A percentile compares a stretch with the other conserved stretches of the same genome.
These are phyloP conservation scores for Ophiodon elongatus DNA, from an alignment of 2,113 vertebrate genomes.

Conservation along the genomic window DNA sequence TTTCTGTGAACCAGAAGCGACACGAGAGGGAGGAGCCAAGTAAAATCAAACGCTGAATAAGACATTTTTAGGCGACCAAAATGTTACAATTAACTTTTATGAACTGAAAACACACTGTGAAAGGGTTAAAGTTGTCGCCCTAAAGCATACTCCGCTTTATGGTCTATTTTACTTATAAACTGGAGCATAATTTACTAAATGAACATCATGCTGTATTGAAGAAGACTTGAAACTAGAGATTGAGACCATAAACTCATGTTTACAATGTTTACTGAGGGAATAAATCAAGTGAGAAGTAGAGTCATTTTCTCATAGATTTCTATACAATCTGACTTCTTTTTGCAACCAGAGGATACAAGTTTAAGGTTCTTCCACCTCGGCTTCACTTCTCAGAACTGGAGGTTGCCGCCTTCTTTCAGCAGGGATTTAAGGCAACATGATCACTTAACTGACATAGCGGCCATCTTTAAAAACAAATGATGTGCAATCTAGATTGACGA, in stretches of 20 bases:
- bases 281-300: no score
- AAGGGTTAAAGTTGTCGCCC: no score
- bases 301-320: not conserved
- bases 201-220: not conserved
- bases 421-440: not conserved
- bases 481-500: not conserved
- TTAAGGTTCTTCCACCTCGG: not conserved
- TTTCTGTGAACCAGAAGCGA: no score
- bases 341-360: not conserved
- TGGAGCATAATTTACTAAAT: no score
- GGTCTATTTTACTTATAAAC: no score
- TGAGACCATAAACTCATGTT: not conserved
- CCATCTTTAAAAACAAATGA: slow-evolving; percentile 1
- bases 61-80: not conserved
- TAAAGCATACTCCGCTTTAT: no score
- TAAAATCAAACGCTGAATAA: not conserved
- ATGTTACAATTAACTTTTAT: not conserved
- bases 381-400: not conserved
- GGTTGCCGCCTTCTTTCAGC: not conserved
- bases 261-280: not conserved
- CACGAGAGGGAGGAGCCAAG: no score
- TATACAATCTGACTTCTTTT: not conserved
- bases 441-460: not conserved
- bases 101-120: no score
- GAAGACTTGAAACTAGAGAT: not conserved